A percentile compares a stretch with the other conserved stretches of the same genome.
Conservation (phyloP, 1,140 invertebrate genomes). For the Sitodiplosis mosellana region DNA sequence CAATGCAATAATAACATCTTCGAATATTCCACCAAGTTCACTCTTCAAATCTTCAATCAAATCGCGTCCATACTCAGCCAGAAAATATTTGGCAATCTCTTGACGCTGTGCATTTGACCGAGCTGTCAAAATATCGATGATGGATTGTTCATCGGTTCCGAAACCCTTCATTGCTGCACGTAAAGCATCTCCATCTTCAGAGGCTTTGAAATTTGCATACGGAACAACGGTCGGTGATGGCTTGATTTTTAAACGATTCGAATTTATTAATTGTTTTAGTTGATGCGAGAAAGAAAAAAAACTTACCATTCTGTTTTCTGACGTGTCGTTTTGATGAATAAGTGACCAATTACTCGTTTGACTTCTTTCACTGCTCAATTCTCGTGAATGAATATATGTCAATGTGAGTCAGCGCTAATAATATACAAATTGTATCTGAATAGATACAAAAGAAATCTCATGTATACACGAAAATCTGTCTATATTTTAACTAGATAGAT, state of each 20-base stretch:
- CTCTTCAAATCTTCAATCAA: conserved; percentile 54
- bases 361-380: too few relatives aligned
- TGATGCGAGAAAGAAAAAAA: too few relatives aligned
- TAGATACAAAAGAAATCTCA: too few relatives aligned
- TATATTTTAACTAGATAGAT: too few relatives aligned
- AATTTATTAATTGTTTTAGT: too few relatives aligned
- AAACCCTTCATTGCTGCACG: conserved; percentile 59
- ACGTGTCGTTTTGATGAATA: too few relatives aligned
- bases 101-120: conserved; percentile 47
- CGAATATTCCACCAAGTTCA: conserved; percentile 57
- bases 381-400: too few relatives aligned
- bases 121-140: conserved; percentile 49
- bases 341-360: too few relatives aligned
- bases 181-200: conserved; percentile 44
- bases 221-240: conserved; percentile 39
- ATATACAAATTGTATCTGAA: too few relatives aligned
- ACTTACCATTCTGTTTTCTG: too few relatives aligned
- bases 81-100: conserved; percentile 44
- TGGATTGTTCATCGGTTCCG: conserved; percentile 55
- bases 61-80: conserved; percentile 55
- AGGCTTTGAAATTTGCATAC: conserved; percentile 37
- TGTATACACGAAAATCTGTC: too few relatives aligned
- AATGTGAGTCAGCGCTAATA: too few relatives aligned
- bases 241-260: conserved; percentile 13
- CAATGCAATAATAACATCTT: conserved; percentile 55